A percentile compares a stretch with the other conserved stretches of the same genome.
Evolutionary conservation across 2,113 vertebrate species (phyloP).

Genomic region (Microcebus lehilahytsara): DNA sequence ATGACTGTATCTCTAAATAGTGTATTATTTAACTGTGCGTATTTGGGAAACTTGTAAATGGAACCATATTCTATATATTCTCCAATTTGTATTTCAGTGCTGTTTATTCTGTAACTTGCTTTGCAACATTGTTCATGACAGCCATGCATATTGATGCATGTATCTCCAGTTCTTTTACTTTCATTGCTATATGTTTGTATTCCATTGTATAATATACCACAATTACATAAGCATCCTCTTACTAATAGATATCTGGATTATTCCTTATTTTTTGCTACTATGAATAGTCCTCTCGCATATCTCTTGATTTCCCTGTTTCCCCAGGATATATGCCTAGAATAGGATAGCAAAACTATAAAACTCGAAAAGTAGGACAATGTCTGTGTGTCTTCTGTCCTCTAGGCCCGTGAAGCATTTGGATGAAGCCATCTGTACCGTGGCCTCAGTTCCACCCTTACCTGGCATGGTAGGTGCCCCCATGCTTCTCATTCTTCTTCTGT

Average conservation of each 20-base stretch:
- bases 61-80: rapidly evolving
- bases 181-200: not conserved
- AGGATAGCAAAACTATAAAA: not conserved
- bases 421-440: conserved; percentile 73
- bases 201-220: not conserved
- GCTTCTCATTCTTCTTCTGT: not conserved
- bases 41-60: not conserved
- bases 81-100: not conserved
- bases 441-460: conserved; percentile 78
- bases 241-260: not conserved
- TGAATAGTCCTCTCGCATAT: not conserved
- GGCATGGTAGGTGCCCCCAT: conserved; percentile 78
- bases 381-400: conserved; percentile 35
- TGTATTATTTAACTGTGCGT: not conserved
- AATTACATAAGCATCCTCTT: not conserved
- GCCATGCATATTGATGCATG: rapidly evolving
- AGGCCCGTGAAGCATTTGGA: conserved; percentile 77
- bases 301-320: not conserved
- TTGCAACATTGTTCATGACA: not conserved
- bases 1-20: not conserved
- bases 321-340: not conserved
- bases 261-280: not conserved
- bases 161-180: not conserved
- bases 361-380: not conserved
- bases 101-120: not conserved